These are phyloP conservation scores for Pemphigus obesinymphae DNA, from an alignment of 1,140 invertebrate genomes.

Conservation along the genomic window DNA sequence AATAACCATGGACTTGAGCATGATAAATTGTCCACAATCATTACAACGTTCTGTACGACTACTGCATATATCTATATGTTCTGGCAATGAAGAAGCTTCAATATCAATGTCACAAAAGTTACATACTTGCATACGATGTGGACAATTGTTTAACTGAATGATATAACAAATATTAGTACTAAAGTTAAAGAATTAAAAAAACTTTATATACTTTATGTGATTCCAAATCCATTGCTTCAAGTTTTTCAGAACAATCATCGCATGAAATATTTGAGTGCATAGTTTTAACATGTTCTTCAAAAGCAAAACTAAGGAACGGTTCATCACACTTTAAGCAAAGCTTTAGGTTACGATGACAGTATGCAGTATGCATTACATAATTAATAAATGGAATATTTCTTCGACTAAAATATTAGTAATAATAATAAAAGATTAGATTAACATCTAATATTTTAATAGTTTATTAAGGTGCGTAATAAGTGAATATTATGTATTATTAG, in stretches of 20 bases:
- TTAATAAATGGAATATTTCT: conserved; percentile 52
- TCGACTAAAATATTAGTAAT: conserved; percentile 49
- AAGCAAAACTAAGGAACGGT: conserved; percentile 50
- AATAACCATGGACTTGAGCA: conserved; percentile 60
- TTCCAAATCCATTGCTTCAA: conserved; percentile 52
- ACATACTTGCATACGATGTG: conserved; percentile 52
- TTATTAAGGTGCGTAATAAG: background rate
- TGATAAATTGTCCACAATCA: conserved; percentile 62
- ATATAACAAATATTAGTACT: background rate
- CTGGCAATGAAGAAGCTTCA: conserved; percentile 55
- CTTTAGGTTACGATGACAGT: conserved; percentile 53
- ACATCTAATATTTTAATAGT: background rate
- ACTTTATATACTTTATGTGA: conserved; percentile 52
- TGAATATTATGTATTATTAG: too few relatives aligned
- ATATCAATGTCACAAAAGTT: conserved; percentile 61
- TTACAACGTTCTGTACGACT: conserved; percentile 61
- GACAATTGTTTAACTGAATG: conserved; percentile 30
- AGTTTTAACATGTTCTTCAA: conserved; percentile 51
- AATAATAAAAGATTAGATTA: background rate
- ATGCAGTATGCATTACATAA: conserved; percentile 54
- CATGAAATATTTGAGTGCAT: conserved; percentile 51
- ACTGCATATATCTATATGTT: conserved; percentile 63
- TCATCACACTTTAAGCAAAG: conserved; percentile 53
- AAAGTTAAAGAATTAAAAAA: background rate
- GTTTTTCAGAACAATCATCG: conserved; percentile 50